phyloP scores from a whole-genome alignment of 2,797 vertebrate species.

The Hemitrygon akajei region DNA sequence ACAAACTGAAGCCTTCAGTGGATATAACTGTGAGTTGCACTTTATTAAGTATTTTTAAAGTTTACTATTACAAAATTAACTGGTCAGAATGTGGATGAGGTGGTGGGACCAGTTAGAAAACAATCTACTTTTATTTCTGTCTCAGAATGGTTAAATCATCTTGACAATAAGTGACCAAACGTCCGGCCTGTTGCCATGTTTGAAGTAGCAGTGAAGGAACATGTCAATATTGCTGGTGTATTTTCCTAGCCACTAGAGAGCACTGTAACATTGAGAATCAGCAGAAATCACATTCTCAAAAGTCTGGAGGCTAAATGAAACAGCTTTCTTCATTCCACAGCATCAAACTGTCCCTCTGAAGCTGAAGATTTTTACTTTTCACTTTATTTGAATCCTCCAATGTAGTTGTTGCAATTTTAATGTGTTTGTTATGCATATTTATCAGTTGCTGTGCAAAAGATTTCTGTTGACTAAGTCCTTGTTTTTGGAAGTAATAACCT shows the following conservation, averaged over 20 bases:
- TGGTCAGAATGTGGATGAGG: background rate
- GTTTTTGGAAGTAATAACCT: background rate
- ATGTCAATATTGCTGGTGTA: background rate
- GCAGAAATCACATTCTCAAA: background rate
- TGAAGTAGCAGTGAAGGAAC: background rate
- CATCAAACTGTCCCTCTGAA: background rate
- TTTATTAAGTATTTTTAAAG: background rate
- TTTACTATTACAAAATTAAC: background rate
- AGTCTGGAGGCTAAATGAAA: background rate
- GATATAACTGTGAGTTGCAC: too few species aligned
- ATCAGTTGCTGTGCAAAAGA: background rate
- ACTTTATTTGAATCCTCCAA: background rate
- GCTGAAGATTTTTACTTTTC: background rate
- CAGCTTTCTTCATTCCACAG: background rate
- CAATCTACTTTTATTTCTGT: background rate
- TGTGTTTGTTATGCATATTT: background rate
- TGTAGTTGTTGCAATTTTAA: background rate
- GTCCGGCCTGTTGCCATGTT: too few species aligned
- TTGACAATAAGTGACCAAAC: background rate
- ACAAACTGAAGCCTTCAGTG: background rate
- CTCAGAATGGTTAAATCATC: background rate
- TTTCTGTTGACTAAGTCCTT: background rate
- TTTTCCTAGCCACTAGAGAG: background rate
- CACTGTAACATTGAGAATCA: constrained; percentile 10
- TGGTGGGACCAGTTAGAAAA: background rate